These are phyloP conservation scores for Octodonta nipae DNA, from an alignment of 2,888 invertebrate genomes.

Conservation along the genomic window DNA sequence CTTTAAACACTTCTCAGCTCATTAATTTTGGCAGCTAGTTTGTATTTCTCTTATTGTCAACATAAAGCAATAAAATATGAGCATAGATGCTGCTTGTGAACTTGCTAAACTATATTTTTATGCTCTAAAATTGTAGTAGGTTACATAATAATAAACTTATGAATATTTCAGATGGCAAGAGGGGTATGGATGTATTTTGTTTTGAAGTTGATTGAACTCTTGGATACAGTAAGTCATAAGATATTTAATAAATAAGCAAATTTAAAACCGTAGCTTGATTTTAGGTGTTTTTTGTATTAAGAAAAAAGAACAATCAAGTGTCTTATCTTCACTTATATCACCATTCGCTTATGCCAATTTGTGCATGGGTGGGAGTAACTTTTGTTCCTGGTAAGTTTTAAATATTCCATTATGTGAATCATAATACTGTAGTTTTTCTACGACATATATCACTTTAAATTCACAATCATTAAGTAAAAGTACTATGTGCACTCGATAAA, in stretches of 20 bases:
- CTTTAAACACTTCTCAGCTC: no score
- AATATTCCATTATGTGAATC: no score
- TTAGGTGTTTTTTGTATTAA: constrained; percentile 48
- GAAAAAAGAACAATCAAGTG: constrained; percentile 55
- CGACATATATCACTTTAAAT: no score
- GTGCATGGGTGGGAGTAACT: constrained; percentile 42
- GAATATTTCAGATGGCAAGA: constrained; percentile 24
- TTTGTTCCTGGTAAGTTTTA: constrained; percentile 43
- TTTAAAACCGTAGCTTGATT: no score
- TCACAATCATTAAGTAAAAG: no score
- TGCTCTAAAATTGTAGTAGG: background rate
- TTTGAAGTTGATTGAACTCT: constrained; percentile 41
- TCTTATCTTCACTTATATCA: constrained; percentile 56
- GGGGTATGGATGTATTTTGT: constrained; percentile 40
- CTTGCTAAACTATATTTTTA: no score
- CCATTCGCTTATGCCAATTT: constrained; percentile 45
- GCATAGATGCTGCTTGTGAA: no score
- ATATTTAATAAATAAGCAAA: constrained; percentile 4
- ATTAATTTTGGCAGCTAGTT: no score
- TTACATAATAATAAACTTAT: background rate
- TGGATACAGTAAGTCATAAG: constrained; percentile 38
- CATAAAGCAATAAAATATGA: no score
- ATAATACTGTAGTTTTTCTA: no score
- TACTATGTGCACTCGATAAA: no score
- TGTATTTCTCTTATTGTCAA: no score